Base-by-base conservation (phyloP, 2,888 invertebrate species). In the Apeira syringaria region DNA sequence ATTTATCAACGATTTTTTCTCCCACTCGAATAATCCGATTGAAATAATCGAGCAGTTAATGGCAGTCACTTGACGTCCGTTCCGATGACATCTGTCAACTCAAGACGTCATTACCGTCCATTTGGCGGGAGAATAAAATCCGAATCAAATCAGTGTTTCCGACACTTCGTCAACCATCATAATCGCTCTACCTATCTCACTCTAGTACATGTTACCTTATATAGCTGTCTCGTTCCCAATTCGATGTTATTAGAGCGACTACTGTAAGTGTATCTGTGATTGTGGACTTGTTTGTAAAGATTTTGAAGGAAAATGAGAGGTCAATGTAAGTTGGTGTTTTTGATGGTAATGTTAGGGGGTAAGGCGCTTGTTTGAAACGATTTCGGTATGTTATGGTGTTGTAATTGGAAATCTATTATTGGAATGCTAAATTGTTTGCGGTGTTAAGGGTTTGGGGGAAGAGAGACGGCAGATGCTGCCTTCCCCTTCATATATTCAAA, bases 31-130 rank as follows among this genome's bases (percentile, higher is more conserved):
- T 31, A 32, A 41, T 50, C 35, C 18, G 27, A 51, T 53, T 49
- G 50, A 32, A 43, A 53, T 46, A 51, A 50, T 53, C 53, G 49
- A 40, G 39, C 26, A 47, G 48, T 45, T 48, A 48, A 61, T 62
- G 46, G 34, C 37, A 56, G 59, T 62, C 64, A 65, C 59, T 60
- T 47, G 39, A 42, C 47, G 45, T 38, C 42, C 41, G 38, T 40
- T 47, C 22, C 46, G 41, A 25, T 68, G 76, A 75, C 82, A 82
- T 75, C 81, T 82, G 82, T 81, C 82, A 81, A 59, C 61, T 73
- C 80, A 83, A 83, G 78, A 78, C 74, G 64, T 64, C 77, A 78
- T 79, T 77, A 78, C 63, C 55, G 64, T 53, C 67, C 65, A 51
- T 67, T 68, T 71, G 62, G 56, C 48, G 60, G 63, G 60, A 66